These are phyloP conservation scores for Micrasema longulum DNA, from an alignment of 1,140 invertebrate genomes.

Conservation along the genomic window DNA sequence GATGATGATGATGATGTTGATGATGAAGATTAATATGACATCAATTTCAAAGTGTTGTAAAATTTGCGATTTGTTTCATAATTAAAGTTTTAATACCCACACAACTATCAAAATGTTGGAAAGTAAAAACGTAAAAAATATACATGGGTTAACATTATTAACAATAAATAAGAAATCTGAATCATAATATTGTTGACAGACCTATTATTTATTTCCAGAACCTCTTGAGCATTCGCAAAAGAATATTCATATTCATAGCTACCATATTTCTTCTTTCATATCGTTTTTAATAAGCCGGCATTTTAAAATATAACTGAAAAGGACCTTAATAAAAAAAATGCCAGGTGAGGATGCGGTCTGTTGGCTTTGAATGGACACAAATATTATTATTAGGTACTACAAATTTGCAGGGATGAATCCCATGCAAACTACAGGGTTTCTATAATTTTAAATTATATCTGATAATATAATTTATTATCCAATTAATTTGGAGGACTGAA, in stretches of 20 bases:
- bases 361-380: conserved; percentile 29
- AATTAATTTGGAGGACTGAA: no score
- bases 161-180: background rate
- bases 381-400: conserved; percentile 36
- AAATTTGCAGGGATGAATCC: conserved; percentile 4
- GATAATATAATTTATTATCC: no score
- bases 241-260: conserved; percentile 20
- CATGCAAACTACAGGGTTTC: background rate
- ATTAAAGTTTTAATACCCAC: no score
- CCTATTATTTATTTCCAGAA: conserved; percentile 25
- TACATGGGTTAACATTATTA: background rate
- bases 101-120: no score
- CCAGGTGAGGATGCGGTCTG: conserved; percentile 32
- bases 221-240: conserved; percentile 5
- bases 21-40: no score
- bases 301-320: conserved; percentile 11
- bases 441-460: no score
- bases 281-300: conserved; percentile 26
- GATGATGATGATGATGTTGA: no score
- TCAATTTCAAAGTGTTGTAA: no score
- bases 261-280: conserved; percentile 19
- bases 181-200: conserved; percentile 26
- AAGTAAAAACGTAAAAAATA: no score
- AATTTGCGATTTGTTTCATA: no score
- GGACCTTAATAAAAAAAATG: background rate